These are phyloP conservation scores for Crambe crambe DNA, from an alignment of 37 sponge, comb jelly and placozoan species.

Conservation along the genomic window DNA sequence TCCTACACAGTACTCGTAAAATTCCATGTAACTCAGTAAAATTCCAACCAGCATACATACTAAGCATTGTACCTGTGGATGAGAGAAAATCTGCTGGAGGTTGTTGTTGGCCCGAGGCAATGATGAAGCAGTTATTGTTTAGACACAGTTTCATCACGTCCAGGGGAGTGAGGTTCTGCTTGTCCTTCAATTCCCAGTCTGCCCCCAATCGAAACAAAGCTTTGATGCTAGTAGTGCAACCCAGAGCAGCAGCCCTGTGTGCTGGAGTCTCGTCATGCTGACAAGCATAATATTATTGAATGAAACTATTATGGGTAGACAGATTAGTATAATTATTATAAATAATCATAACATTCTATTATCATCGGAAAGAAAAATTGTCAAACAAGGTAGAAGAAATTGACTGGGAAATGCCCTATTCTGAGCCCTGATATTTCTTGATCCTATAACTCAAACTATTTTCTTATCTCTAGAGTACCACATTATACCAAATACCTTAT, in stretches of 20 bases:
- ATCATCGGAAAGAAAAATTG: not conserved
- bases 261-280: slow-evolving; percentile 37
- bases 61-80: no score
- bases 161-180: slow-evolving; percentile 14
- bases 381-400: not conserved
- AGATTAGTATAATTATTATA: not conserved
- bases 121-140: slow-evolving; percentile 14
- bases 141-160: slow-evolving; percentile 24
- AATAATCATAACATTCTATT: not conserved
- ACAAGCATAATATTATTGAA: not conserved
- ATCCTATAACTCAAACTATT: no score
- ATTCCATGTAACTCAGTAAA: no score
- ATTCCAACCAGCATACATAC: no score
- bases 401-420: no score
- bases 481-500: not conserved
- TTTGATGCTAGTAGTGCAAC: slow-evolving; percentile 17
- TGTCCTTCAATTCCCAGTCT: slow-evolving; percentile 9
- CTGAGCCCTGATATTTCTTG: no score
- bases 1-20: no score
- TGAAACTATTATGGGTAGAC: not conserved
- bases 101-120: not conserved
- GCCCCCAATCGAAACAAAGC: slow-evolving; percentile 1
- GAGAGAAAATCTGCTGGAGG: no score
- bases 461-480: no score
- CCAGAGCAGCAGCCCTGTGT: slow-evolving; percentile 28